Percentiles rank a stretch among this genome's conserved stretches.
These are phyloP conservation scores for Buphagus erythrorhynchus DNA, from an alignment of 2,797 vertebrate species.

Conservation along the genomic window DNA sequence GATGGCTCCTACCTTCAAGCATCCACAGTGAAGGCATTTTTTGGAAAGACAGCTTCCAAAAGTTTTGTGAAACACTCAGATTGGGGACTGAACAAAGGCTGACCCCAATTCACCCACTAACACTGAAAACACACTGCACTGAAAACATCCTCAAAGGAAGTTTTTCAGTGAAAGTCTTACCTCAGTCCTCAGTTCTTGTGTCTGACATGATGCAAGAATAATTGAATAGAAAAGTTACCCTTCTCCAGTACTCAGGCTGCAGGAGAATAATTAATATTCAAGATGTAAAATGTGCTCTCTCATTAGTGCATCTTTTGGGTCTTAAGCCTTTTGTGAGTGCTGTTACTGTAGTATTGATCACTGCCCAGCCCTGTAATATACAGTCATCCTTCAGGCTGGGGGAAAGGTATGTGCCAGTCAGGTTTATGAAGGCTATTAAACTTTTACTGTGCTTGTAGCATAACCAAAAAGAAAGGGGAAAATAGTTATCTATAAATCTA, in stretches of 20 bases:
- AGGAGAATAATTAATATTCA: background rate
- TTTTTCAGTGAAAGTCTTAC: background rate
- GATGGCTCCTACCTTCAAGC: background rate
- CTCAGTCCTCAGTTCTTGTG: background rate
- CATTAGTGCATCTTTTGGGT: slow-evolving; percentile 6
- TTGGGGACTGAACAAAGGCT: background rate
- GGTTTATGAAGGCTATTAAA: slow-evolving; percentile 56
- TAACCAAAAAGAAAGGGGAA: slow-evolving; percentile 20
- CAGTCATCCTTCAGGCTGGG: background rate
- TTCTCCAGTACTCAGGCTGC: background rate
- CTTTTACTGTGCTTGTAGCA: slow-evolving; percentile 27
- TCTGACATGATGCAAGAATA: background rate
- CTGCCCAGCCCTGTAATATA: background rate
- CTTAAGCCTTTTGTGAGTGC: background rate
- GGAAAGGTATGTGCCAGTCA: slow-evolving; percentile 7
- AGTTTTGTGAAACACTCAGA: background rate
- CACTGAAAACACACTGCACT: background rate
- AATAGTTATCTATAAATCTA: slow-evolving; percentile 45
- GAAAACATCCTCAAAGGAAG: background rate
- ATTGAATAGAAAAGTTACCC: background rate
- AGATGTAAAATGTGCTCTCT: background rate
- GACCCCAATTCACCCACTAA: background rate
- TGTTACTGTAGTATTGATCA: background rate
- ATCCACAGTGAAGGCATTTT: background rate
- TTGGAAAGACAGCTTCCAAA: background rate